Conservation (phyloP, 2,888 invertebrate genomes). For the Agrypnus murinus region DNA sequence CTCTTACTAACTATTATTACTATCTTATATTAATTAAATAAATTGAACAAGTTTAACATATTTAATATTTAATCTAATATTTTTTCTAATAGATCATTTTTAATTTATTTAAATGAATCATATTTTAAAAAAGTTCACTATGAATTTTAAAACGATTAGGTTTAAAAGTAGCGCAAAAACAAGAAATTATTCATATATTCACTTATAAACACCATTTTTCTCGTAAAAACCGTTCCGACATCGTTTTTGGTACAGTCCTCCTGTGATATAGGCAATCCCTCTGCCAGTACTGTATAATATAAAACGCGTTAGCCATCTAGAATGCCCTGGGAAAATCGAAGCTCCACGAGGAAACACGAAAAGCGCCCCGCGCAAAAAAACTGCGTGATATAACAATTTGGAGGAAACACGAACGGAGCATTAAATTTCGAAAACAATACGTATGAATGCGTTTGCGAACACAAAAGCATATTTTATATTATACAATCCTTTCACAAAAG, state of each 20-base stretch:
- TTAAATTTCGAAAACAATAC: constrained; percentile 32
- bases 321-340: constrained; percentile 57
- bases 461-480: constrained; percentile 24
- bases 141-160: too few relatives aligned
- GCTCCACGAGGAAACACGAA: constrained; percentile 49
- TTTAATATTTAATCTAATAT: neutral
- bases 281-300: constrained; percentile 48
- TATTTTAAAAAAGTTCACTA: too few relatives aligned
- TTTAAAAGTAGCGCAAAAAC: neutral
- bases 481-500: neutral
- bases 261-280: constrained; percentile 40
- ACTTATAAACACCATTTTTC: constrained; percentile 33
- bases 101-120: too few relatives aligned
- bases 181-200: constrained; percentile 24
- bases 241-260: constrained; percentile 34
- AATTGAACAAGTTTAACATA: too few relatives aligned
- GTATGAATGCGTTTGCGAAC: constrained; percentile 18
- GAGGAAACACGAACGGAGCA: constrained; percentile 27
- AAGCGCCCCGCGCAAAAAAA: constrained; percentile 49
- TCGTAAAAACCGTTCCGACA: constrained; percentile 39
- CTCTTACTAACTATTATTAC: too few relatives aligned
- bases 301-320: constrained; percentile 50
- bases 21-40: too few relatives aligned
- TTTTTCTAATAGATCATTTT: neutral
- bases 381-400: constrained; percentile 37